Evolutionary conservation across 2,113 vertebrate species (phyloP).

Genomic region (Halcyon malimbica): DNA sequence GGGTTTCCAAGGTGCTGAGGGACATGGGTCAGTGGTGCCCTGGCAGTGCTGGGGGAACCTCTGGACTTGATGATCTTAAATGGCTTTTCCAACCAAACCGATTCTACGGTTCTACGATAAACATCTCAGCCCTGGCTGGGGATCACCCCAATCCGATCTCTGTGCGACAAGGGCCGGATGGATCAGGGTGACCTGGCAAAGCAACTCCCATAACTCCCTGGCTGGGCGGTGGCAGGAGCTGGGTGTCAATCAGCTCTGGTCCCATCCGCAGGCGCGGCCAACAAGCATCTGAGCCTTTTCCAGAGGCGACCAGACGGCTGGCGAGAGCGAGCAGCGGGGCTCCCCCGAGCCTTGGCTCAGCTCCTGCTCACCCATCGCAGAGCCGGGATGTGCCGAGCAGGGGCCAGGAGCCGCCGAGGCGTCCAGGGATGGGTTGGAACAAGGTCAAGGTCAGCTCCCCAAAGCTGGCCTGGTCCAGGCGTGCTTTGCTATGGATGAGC

Average conservation of each 20-base stretch:
- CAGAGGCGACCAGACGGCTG: background rate
- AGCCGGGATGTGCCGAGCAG: background rate
- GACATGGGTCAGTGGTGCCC: background rate
- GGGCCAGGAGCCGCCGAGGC: background rate
- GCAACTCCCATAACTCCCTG: background rate
- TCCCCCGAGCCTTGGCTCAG: background rate
- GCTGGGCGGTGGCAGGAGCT: fast-evolving
- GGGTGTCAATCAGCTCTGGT: background rate
- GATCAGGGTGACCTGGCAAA: background rate
- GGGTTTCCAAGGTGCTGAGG: background rate
- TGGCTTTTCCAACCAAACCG: background rate
- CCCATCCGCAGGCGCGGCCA: background rate
- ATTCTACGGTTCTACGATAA: fast-evolving
- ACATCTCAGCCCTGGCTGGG: background rate
- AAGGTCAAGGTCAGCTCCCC: background rate
- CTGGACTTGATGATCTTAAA: background rate
- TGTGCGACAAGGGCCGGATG: fast-evolving
- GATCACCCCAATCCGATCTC: background rate
- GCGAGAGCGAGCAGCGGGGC: background rate
- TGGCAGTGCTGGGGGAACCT: background rate
- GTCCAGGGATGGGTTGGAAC: background rate
- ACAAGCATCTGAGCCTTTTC: background rate
- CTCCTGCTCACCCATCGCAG: fast-evolving
- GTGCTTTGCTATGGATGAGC: background rate
- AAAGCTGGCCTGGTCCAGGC: background rate